Conservation (phyloP, 2,888 invertebrate species). For the Lymantria monacha region DNA sequence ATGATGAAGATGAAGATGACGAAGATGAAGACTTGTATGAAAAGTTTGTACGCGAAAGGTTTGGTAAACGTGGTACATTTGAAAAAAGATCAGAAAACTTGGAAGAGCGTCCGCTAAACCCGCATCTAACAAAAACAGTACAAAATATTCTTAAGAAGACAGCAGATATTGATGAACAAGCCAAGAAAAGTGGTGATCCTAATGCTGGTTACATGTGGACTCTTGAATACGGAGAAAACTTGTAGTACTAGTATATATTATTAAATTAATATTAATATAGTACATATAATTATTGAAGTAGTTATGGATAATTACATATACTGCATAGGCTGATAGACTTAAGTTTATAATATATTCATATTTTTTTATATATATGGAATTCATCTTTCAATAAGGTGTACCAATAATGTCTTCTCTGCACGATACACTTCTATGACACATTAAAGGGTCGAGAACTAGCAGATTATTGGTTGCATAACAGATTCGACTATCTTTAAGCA, state of each 20-base stretch:
- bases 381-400: neutral
- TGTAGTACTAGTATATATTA: slow-evolving; percentile 28
- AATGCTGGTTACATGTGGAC: slow-evolving; percentile 79
- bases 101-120: slow-evolving; percentile 45
- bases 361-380: neutral
- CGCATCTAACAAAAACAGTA: slow-evolving; percentile 55
- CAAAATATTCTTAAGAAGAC: slow-evolving; percentile 67
- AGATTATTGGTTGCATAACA: no score
- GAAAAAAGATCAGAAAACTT: slow-evolving; percentile 59
- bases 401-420: neutral
- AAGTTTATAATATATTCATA: neutral
- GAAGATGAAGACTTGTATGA: slow-evolving; percentile 67
- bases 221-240: slow-evolving; percentile 74
- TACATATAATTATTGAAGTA: neutral
- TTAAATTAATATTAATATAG: neutral
- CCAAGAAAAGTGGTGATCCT: slow-evolving; percentile 66
- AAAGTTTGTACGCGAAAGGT: slow-evolving; percentile 73
- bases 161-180: slow-evolving; percentile 60
- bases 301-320: neutral
- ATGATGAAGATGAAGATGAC: slow-evolving; percentile 26
- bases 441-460: no score
- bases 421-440: no score
- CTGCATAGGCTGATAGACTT: slow-evolving; percentile 5
- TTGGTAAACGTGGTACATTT: slow-evolving; percentile 65
- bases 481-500: no score